phyloP scores from a whole-genome alignment of 2,113 vertebrate genomes.

The Hippoglossus stenolepis region DNA sequence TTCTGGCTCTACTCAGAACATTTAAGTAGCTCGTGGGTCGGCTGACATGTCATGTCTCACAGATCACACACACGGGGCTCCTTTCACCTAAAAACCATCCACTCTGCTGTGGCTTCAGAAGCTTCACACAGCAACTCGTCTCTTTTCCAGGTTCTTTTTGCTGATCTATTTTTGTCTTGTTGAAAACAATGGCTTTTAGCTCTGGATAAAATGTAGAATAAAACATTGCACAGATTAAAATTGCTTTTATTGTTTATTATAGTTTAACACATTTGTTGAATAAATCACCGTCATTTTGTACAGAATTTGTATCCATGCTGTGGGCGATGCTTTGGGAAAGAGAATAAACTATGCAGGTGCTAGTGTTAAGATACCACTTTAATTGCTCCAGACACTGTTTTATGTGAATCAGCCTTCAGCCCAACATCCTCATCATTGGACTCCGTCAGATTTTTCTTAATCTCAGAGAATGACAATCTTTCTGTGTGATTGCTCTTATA shows the following conservation, averaged over 20 bases:
- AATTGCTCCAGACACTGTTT: constrained; percentile 36
- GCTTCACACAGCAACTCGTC: constrained; percentile 55
- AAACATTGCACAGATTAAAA: constrained; percentile 70
- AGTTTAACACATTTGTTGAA: constrained; percentile 66
- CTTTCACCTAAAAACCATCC: constrained; percentile 39
- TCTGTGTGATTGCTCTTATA: constrained; percentile 26
- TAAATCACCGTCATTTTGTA: constrained; percentile 63
- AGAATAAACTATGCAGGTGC: constrained; percentile 80
- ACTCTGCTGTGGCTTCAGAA: constrained; percentile 53
- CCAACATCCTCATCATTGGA: constrained; percentile 27
- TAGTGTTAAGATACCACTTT: constrained; percentile 44
- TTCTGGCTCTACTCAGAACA: constrained; percentile 54
- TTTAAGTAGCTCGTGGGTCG: constrained; percentile 45
- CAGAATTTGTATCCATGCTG: constrained; percentile 62
- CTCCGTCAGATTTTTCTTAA: background rate
- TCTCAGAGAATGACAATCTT: constrained; percentile 62
- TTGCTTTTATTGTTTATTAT: constrained; percentile 74
- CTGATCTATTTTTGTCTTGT: constrained; percentile 47
- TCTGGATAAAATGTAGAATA: constrained; percentile 75
- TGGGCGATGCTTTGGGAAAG: constrained; percentile 64
- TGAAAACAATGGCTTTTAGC: constrained; percentile 69
- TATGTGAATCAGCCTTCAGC: constrained; percentile 31
- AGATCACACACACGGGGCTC: constrained; percentile 19
- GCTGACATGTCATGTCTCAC: constrained; percentile 26
- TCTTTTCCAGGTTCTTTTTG: constrained; percentile 49